Conservation (phyloP, 2,888 invertebrate genomes). For the Hydroisotoma schaefferi region DNA sequence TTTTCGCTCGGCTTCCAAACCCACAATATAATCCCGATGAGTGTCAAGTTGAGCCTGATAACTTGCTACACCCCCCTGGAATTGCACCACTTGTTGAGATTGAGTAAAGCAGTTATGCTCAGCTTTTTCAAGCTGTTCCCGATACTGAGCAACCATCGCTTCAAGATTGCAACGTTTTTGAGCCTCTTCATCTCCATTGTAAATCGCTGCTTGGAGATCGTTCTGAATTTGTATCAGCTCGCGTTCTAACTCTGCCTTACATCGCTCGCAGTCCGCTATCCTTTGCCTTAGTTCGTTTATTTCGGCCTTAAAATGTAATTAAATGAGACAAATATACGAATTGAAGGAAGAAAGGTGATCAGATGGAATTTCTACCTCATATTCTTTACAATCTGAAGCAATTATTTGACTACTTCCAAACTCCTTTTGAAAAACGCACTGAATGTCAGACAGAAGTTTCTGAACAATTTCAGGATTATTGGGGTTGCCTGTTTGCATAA, state of each 20-base stretch:
- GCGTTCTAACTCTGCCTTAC: slow-evolving; percentile 31
- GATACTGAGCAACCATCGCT: slow-evolving; percentile 26
- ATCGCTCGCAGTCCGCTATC: slow-evolving; percentile 25
- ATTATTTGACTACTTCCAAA: slow-evolving; percentile 23
- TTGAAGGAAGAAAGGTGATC: too few species aligned
- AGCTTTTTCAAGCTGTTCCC: slow-evolving; percentile 24
- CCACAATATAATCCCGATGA: slow-evolving; percentile 1
- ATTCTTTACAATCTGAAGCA: slow-evolving; percentile 5
- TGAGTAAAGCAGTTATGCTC: too few species aligned
- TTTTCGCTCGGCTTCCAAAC: slow-evolving; percentile 26
- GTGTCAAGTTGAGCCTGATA: slow-evolving; percentile 19
- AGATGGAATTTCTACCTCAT: slow-evolving; percentile 22
- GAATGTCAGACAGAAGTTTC: slow-evolving; percentile 33
- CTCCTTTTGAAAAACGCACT: slow-evolving; percentile 40
- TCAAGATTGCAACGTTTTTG: slow-evolving; percentile 28
- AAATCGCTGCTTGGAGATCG: slow-evolving; percentile 16
- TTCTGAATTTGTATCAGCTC: slow-evolving; percentile 26
- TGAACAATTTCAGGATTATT: slow-evolving; percentile 28
- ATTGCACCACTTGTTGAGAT: too few species aligned
- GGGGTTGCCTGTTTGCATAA: too few species aligned
- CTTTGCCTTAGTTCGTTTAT: slow-evolving; percentile 23
- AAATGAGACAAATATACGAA: too few species aligned
- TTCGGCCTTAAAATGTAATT: slow-evolving; percentile 13
- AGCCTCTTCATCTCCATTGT: slow-evolving; percentile 32
- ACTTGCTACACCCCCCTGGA: too few species aligned